These are phyloP conservation scores for Mystacides longicornis DNA, from an alignment of 2,888 invertebrate genomes.

Conservation along the genomic window DNA sequence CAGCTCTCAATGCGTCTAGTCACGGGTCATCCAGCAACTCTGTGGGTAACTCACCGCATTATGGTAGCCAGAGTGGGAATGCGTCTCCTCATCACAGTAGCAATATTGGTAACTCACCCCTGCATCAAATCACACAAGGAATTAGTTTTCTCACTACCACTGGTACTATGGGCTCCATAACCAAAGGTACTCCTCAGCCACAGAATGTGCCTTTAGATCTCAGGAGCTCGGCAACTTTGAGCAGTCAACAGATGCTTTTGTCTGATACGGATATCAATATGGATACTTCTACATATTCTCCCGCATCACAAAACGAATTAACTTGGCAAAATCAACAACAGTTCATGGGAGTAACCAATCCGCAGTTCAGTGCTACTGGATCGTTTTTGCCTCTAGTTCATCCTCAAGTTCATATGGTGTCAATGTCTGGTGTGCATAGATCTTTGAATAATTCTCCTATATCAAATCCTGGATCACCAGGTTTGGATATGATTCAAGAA, in stretches of 20 bases:
- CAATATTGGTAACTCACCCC: slow-evolving; percentile 38
- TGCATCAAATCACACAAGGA: slow-evolving; percentile 61
- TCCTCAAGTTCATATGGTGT: slow-evolving; percentile 36
- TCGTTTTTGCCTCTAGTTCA: slow-evolving; percentile 40
- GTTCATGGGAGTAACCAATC: slow-evolving; percentile 11
- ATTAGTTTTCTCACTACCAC: slow-evolving; percentile 69
- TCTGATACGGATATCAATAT: slow-evolving; percentile 39
- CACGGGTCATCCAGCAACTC: slow-evolving; percentile 11
- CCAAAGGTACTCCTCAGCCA: slow-evolving; percentile 62
- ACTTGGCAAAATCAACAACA: slow-evolving; percentile 21
- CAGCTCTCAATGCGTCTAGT: slow-evolving; percentile 29
- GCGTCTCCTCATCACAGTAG: slow-evolving; percentile 20
- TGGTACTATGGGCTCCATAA: slow-evolving; percentile 57
- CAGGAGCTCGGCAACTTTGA: slow-evolving; percentile 35
- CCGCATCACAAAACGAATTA: slow-evolving; percentile 17
- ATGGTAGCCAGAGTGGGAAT: slow-evolving; percentile 18
- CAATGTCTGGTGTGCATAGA: slow-evolving; percentile 40
- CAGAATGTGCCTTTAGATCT: slow-evolving; percentile 49
- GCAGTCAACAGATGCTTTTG: slow-evolving; percentile 33
- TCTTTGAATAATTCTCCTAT: slow-evolving; percentile 56
- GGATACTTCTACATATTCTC: slow-evolving; percentile 33
- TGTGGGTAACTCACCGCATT: slow-evolving; percentile 19
- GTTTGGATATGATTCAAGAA: slow-evolving; percentile 72
- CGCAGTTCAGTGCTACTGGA: slow-evolving; percentile 5
- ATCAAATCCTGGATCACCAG: slow-evolving; percentile 58